These are phyloP conservation scores for Amphiura filiformis DNA, from an alignment of 35 echinoderm and acorn worm species.

Conservation along the genomic window DNA sequence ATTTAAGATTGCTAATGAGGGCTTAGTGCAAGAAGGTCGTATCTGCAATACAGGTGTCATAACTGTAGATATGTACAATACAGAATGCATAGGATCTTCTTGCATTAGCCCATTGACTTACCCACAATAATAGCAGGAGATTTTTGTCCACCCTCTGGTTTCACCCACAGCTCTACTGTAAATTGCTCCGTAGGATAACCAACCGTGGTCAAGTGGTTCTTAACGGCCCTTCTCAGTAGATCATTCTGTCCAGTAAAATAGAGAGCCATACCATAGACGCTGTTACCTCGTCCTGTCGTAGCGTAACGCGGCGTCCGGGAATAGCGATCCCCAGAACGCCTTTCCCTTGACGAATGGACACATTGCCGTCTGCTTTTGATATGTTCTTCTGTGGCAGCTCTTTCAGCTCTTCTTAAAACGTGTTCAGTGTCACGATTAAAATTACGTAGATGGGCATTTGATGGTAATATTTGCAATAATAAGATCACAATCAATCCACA, in stretches of 20 bases:
- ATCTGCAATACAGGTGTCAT: too few species aligned
- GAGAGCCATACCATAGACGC: background rate
- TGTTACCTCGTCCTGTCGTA: background rate
- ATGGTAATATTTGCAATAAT: background rate
- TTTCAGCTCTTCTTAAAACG: background rate
- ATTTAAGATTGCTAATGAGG: too few species aligned
- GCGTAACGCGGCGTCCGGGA: background rate
- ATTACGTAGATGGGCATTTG: background rate
- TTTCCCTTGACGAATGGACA: background rate
- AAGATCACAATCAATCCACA: background rate
- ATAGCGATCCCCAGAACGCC: background rate
- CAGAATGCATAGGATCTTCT: too few species aligned
- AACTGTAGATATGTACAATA: too few species aligned
- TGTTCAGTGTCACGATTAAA: background rate
- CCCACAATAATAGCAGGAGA: slow-evolving; percentile 22
- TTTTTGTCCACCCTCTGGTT: slow-evolving; percentile 30
- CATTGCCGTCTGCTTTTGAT: background rate
- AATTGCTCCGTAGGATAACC: background rate
- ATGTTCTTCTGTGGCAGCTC: background rate
- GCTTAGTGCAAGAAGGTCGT: too few species aligned
- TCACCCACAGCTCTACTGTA: slow-evolving; percentile 29
- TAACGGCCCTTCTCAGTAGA: background rate
- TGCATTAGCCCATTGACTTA: too few species aligned
- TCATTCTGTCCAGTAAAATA: slow-evolving; percentile 21
- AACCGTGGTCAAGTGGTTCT: background rate